These are phyloP conservation scores for Apodemus sylvaticus DNA, from an alignment of 2,113 vertebrate species.

Conservation along the genomic window DNA sequence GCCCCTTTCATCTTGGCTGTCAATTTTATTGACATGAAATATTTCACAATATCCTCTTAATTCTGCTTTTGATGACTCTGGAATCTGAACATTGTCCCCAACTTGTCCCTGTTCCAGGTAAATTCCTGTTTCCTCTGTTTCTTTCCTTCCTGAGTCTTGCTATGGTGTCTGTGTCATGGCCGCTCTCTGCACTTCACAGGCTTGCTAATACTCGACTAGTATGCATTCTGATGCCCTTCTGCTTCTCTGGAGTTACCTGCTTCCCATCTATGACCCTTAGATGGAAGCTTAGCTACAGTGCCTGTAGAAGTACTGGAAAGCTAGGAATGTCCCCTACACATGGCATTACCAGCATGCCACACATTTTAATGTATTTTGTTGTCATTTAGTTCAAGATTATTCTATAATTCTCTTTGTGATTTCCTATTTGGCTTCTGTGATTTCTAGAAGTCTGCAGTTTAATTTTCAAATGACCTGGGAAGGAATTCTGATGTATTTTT, in stretches of 20 bases:
- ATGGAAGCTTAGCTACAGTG: background rate
- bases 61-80: background rate
- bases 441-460: background rate
- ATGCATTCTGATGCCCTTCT: background rate
- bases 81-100: background rate
- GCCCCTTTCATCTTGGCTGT: background rate
- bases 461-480: background rate
- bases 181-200: background rate
- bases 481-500: background rate
- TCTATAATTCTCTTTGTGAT: background rate
- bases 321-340: background rate
- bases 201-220: background rate
- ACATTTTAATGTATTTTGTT: conserved; percentile 13
- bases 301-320: background rate
- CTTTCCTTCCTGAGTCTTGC: background rate
- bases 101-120: background rate
- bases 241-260: background rate
- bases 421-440: conserved; percentile 29
- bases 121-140: background rate
- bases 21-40: background rate
- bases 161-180: background rate
- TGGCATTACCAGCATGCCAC: background rate
- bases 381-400: background rate
- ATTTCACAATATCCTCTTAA: background rate
- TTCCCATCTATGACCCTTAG: conserved; percentile 19